Percentiles rank a stretch among this genome's conserved stretches.
Evolutionary conservation across 1,140 invertebrate species (phyloP).

Genomic region (Drosophila orena): DNA sequence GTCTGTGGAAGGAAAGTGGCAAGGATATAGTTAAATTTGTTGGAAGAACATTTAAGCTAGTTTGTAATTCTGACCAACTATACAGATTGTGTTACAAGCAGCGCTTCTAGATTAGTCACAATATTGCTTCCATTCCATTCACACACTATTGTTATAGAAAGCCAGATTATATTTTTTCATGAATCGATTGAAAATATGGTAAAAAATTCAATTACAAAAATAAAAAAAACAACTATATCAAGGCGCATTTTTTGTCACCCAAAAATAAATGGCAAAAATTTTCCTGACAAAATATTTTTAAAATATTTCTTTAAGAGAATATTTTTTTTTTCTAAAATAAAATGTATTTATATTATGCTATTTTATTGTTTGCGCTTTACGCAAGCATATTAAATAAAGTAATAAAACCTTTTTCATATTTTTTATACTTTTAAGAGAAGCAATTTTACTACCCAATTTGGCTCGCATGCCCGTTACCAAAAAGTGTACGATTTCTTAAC

Average conservation of each 20-base stretch:
- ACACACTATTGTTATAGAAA: not conserved
- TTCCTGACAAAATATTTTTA: too few relatives aligned
- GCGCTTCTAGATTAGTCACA: not conserved
- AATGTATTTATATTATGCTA: too few relatives aligned
- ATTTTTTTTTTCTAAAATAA: too few relatives aligned
- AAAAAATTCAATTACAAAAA: too few relatives aligned
- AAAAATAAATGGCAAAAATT: too few relatives aligned
- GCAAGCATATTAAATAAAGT: too few relatives aligned
- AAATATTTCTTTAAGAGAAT: too few relatives aligned
- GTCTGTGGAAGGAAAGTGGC: conserved; percentile 33
- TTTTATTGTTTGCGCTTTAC: too few relatives aligned
- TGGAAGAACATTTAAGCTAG: not conserved
- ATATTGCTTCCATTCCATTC: not conserved
- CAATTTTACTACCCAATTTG: not conserved
- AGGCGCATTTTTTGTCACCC: too few relatives aligned
- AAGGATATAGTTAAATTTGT: not conserved
- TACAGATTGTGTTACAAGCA: not conserved
- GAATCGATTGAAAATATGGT: too few relatives aligned
- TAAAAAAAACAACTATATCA: too few relatives aligned
- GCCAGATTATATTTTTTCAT: too few relatives aligned
- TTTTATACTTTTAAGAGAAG: not conserved
- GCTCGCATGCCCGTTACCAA: not conserved
- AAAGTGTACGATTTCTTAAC: not conserved
- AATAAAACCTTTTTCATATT: not conserved
- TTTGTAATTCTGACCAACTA: not conserved